A percentile compares a stretch with the other conserved stretches of the same genome.
Evolutionary conservation across 2,888 invertebrate species (phyloP).

Genomic region (Acanthoscelides obtectus): DNA sequence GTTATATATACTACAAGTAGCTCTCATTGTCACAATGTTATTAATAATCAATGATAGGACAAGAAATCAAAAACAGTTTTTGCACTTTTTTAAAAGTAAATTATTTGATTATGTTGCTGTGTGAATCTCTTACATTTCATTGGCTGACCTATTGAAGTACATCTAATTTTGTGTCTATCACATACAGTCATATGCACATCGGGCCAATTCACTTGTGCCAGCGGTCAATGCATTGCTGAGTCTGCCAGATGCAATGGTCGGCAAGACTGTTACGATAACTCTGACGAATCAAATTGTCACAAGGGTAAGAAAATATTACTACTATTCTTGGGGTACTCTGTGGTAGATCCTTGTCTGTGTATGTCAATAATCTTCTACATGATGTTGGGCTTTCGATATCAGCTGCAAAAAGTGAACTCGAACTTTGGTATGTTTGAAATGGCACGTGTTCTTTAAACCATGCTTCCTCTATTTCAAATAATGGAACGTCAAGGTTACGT

Average conservation of each 20-base stretch:
- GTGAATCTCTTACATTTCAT: neutral
- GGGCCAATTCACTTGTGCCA: slow-evolving; percentile 64
- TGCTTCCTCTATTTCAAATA: too few relatives aligned
- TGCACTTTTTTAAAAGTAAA: too few relatives aligned
- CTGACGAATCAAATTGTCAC: slow-evolving; percentile 54
- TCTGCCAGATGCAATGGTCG: slow-evolving; percentile 56
- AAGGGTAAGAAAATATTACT: neutral
- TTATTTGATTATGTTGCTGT: neutral
- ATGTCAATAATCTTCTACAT: neutral
- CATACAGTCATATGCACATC: slow-evolving; percentile 50
- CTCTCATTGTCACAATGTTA: too few relatives aligned
- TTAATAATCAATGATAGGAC: too few relatives aligned
- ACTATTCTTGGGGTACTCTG: neutral
- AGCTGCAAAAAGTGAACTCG: neutral
- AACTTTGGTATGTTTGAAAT: too few relatives aligned
- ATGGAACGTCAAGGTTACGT: too few relatives aligned
- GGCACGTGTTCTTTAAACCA: too few relatives aligned
- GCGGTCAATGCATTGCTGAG: slow-evolving; percentile 53
- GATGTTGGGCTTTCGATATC: neutral
- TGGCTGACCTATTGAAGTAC: neutral
- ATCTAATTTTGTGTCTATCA: neutral
- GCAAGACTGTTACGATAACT: slow-evolving; percentile 56
- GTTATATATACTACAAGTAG: too few relatives aligned
- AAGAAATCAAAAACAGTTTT: too few relatives aligned
- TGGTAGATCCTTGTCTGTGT: neutral